Evolutionary conservation across 2,888 invertebrate species (phyloP), one percentile per base, ranked within the genome.

Genomic region (Drosophila anomalata): DNA sequence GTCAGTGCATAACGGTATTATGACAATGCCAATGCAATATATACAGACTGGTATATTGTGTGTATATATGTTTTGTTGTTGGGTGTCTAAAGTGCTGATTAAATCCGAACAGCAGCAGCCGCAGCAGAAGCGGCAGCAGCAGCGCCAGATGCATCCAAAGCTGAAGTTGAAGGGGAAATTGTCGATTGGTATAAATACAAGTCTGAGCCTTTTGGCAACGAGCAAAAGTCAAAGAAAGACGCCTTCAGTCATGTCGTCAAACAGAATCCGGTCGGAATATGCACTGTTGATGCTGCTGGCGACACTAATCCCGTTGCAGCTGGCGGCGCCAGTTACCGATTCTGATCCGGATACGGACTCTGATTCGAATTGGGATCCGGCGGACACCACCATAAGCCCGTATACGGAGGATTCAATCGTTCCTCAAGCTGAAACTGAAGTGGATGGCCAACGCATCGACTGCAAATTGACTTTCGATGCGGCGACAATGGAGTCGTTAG

Each of bases 381-480:
- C 62, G 47, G 59, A 51, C 29, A 39, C 24, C n/a, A 54, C 46
- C 14, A 22, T 53, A 42, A 58, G 24, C 42, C 33, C 65, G 44
- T 24, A 54, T 68, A 46, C 48, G 44, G 31, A 36, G 46, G 17
- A 48, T 29, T 46, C 55, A 36, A 14, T 14, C 36, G 14, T 41
- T 55, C 12, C 44, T 22, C 22, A 44, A 22, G 44, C 22, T 12
- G 44, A 20, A 22, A 44, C 44, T 44, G 22, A 44, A 44, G 57
- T 46, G 54, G 59, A 55, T 36, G 65, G 68, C 50, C 33, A 70
- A 17, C 73, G 66, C 76, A 76, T 75, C 77, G 88, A 79, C 78
- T 87, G 87, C 70, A 87, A 87, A 84, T 84, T 84, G 80, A 75
- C 78, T 83, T 78, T 84, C 69, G 89, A 84, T 83, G 75, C 87